phyloP scores from a whole-genome alignment of 1,140 invertebrate genomes.

The Ostrea denselamellosa region DNA sequence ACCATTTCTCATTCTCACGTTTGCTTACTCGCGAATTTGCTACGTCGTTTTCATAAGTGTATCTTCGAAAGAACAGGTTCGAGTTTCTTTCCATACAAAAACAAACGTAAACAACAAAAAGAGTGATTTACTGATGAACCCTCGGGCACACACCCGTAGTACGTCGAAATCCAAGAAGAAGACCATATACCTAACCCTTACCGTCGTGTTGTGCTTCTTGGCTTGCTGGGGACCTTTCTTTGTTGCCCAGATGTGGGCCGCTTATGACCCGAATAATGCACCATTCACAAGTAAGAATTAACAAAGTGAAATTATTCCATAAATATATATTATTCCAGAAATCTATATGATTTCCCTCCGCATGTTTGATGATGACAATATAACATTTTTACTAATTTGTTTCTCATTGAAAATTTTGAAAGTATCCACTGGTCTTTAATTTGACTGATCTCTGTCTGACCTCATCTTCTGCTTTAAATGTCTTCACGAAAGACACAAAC shows the following conservation, averaged over 20 bases:
- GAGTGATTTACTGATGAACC: conserved; percentile 27
- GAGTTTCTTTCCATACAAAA: conserved; percentile 56
- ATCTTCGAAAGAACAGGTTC: conserved; percentile 50
- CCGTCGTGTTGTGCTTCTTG: conserved; percentile 87
- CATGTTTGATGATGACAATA: no score
- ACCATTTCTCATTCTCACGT: conserved; percentile 64
- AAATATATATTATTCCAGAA: no score
- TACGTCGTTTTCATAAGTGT: conserved; percentile 80
- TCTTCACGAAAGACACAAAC: no score
- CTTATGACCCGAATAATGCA: conserved; percentile 59
- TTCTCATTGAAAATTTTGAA: no score
- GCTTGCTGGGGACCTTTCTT: conserved; percentile 87
- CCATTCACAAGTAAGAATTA: conserved; percentile 62
- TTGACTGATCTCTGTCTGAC: no score
- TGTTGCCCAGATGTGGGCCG: conserved; percentile 78
- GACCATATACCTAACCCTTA: conserved; percentile 88
- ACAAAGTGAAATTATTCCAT: background rate
- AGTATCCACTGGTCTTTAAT: no score
- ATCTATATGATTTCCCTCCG: no score
- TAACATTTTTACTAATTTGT: no score
- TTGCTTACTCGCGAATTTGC: conserved; percentile 83
- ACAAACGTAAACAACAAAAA: conserved; percentile 34
- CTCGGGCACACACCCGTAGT: conserved; percentile 54
- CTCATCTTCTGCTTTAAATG: no score
- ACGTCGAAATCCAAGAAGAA: conserved; percentile 83